Percentiles rank a stretch among this genome's conserved stretches.
phyloP scores from a whole-genome alignment of 2,113 vertebrate species.

The Austrofundulus limnaeus region DNA sequence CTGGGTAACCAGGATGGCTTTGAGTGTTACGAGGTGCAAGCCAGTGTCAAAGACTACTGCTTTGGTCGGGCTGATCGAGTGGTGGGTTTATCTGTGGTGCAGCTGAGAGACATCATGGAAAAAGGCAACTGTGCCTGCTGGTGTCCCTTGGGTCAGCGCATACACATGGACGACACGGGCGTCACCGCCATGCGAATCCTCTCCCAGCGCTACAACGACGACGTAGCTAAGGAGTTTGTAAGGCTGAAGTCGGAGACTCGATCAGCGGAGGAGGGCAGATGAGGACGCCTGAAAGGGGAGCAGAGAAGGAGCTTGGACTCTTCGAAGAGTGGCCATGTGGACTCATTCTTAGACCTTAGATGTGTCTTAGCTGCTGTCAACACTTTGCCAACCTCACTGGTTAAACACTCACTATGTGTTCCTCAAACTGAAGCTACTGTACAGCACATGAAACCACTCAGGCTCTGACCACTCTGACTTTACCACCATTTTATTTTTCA shows the following conservation, averaged over 20 bases:
- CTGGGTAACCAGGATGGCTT: conserved; percentile 92
- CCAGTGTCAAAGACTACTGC: conserved; percentile 98
- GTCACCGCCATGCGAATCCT: conserved; percentile 94
- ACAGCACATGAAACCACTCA: conserved; percentile 6
- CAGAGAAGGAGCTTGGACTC: not conserved
- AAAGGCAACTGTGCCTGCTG: conserved; percentile 94
- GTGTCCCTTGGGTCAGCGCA: conserved; percentile 89
- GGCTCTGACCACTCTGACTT: conserved; percentile 2
- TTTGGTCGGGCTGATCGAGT: conserved; percentile 94
- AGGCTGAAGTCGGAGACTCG: conserved; percentile 94
- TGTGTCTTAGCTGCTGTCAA: conserved; percentile 51
- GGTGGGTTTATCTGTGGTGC: conserved; percentile 89
- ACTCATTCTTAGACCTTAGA: conserved; percentile 16
- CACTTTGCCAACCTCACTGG: conserved; percentile 26
- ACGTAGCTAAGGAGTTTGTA: conserved; percentile 97
- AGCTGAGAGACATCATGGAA: conserved; percentile 88
- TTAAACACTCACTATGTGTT: conserved; percentile 3
- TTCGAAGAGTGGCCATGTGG: not conserved
- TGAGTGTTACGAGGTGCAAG: conserved; percentile 94
- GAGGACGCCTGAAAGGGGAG: conserved; percentile 42
- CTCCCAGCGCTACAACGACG: conserved; percentile 95
- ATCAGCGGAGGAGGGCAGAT: conserved; percentile 92
- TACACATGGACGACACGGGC: conserved; percentile 96
- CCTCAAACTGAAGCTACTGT: conserved; percentile 14
- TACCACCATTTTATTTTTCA: not conserved